Conservation (phyloP, 2,888 invertebrate genomes). For the Ormyrus nitidulus region DNA sequence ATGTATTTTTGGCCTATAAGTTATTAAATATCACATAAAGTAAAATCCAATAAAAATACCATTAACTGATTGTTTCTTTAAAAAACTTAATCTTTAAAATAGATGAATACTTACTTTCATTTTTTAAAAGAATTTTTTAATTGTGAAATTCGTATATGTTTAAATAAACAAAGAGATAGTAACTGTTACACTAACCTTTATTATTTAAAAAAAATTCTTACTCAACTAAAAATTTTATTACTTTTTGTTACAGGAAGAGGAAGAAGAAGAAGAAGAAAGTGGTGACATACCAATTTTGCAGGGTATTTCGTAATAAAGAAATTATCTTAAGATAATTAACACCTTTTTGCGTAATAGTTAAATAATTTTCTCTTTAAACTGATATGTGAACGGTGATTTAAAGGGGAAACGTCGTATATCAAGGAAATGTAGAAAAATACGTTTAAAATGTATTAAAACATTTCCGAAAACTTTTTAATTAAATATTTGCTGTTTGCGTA, state of each 20-base stretch:
- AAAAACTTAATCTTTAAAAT: not conserved
- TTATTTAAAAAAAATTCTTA: slow-evolving; percentile 3
- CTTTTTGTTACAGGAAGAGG: slow-evolving; percentile 69
- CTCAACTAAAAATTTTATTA: not conserved
- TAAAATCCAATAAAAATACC: too few species aligned
- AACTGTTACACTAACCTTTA: not conserved
- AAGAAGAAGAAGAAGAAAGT: slow-evolving; percentile 76
- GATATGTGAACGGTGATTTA: slow-evolving; percentile 27
- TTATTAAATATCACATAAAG: too few species aligned
- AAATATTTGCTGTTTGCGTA: not conserved
- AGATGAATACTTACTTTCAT: not conserved
- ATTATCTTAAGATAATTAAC: slow-evolving; percentile 48
- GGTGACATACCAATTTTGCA: slow-evolving; percentile 71
- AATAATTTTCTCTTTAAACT: slow-evolving; percentile 38
- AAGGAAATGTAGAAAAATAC: too few species aligned
- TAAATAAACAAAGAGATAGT: not conserved
- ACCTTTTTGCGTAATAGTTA: slow-evolving; percentile 30
- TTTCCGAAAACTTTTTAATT: too few species aligned
- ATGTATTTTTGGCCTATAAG: too few species aligned
- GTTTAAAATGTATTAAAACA: too few species aligned
- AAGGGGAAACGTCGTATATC: slow-evolving; percentile 37
- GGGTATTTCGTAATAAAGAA: slow-evolving; percentile 72
- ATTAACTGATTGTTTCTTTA: not conserved
- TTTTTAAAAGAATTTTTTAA: not conserved
- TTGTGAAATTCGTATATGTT: not conserved